These are phyloP conservation scores for Labeo calbasu DNA, from an alignment of 2,797 vertebrate species.

Conservation along the genomic window DNA sequence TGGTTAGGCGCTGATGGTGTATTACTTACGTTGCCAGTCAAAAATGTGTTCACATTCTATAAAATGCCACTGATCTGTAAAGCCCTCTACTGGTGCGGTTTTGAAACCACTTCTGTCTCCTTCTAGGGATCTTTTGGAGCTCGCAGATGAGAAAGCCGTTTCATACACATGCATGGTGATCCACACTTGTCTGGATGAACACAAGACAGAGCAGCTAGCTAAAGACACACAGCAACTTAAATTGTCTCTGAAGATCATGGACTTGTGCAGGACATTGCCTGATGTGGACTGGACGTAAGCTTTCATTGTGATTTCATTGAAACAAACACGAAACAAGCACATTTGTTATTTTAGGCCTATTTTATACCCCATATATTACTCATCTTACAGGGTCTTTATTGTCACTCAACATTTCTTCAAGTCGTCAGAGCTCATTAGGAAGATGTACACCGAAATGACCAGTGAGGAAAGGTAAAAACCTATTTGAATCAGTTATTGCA, in stretches of 20 bases:
- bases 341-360: background rate
- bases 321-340: background rate
- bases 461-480: conserved; percentile 85
- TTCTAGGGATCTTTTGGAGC: conserved; percentile 82
- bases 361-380: background rate
- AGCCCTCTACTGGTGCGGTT: conserved; percentile 6
- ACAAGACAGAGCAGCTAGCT: conserved; percentile 73
- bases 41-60: conserved; percentile 20
- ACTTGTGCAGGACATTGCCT: conserved; percentile 78
- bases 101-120: conserved; percentile 32
- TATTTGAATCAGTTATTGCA: background rate
- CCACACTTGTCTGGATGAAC: conserved; percentile 86
- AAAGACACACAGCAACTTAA: conserved; percentile 63
- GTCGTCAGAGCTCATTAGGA: conserved; percentile 84
- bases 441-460: conserved; percentile 87
- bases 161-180: conserved; percentile 90
- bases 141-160: conserved; percentile 84
- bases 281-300: conserved; percentile 93
- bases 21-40: conserved; percentile 47
- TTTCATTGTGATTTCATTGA: background rate
- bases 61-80: conserved; percentile 9
- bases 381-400: conserved; percentile 85
- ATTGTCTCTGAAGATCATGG: conserved; percentile 75
- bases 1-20: conserved; percentile 23
- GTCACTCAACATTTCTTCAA: conserved; percentile 90